Evolutionary conservation across 2,113 vertebrate species (phyloP).

Genomic region (Brachyistius frenatus): DNA sequence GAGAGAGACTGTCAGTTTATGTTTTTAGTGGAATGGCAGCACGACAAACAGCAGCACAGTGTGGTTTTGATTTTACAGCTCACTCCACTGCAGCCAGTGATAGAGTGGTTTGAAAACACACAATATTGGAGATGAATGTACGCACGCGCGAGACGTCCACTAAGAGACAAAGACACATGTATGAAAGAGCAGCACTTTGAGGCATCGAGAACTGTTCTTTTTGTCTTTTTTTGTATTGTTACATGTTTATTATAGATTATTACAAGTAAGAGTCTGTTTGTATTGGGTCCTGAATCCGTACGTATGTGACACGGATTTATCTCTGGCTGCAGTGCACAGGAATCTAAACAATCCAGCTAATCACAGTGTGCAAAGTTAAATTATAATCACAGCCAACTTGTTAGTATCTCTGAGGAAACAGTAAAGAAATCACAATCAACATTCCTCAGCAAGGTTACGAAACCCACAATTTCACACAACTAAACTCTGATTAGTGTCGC

Average conservation of each 20-base stretch:
- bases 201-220: neutral
- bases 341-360: conserved; percentile 82
- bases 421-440: conserved; percentile 83
- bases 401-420: conserved; percentile 84
- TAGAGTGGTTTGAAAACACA: conserved; percentile 48
- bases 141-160: conserved; percentile 3
- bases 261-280: conserved; percentile 2
- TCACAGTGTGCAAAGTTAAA: conserved; percentile 83
- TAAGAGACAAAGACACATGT: neutral
- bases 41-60: conserved; percentile 64
- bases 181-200: conserved; percentile 6
- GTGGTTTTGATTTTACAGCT: conserved; percentile 64
- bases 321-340: conserved; percentile 66
- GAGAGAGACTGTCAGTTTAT: conserved; percentile 53
- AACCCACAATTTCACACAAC: conserved; percentile 64
- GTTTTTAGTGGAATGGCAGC: conserved; percentile 56
- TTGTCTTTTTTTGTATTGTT: neutral
- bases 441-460: conserved; percentile 83
- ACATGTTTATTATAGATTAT: neutral
- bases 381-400: conserved; percentile 75
- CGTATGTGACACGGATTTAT: conserved; percentile 70
- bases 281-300: conserved; percentile 19
- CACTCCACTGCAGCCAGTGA: conserved; percentile 37
- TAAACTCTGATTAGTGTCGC: conserved; percentile 38
- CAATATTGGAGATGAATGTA: conserved; percentile 29